Evolutionary conservation across 1,140 invertebrate species (phyloP).

Genomic region (Lerema accius): DNA sequence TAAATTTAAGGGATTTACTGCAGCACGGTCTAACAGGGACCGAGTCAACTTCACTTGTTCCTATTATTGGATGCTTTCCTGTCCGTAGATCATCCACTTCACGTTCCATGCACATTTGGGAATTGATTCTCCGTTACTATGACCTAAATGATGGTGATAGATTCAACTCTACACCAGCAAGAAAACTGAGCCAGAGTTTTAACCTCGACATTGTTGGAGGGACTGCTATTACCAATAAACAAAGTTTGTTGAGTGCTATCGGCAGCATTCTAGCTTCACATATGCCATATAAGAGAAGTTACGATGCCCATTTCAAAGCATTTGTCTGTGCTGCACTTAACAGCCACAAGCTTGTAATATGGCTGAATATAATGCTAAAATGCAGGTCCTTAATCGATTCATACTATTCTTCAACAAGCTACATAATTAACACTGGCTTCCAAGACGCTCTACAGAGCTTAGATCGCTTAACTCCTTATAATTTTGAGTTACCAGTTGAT

Average conservation of each 20-base stretch:
- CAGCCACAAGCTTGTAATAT: slow-evolving; percentile 94
- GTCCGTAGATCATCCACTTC: slow-evolving; percentile 83
- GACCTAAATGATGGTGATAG: slow-evolving; percentile 82
- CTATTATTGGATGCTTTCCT: slow-evolving; percentile 95
- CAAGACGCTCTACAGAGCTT: slow-evolving; percentile 96
- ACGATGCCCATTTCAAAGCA: slow-evolving; percentile 98
- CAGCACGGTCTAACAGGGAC: slow-evolving; percentile 94
- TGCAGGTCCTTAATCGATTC: slow-evolving; percentile 93
- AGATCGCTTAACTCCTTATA: slow-evolving; percentile 92
- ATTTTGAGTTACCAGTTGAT: slow-evolving; percentile 97
- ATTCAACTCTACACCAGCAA: slow-evolving; percentile 96
- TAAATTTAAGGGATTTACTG: slow-evolving; percentile 94
- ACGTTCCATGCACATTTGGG: slow-evolving; percentile 80
- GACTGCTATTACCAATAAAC: slow-evolving; percentile 94
- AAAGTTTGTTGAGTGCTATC: slow-evolving; percentile 94
- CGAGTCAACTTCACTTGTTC: slow-evolving; percentile 91
- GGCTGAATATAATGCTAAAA: slow-evolving; percentile 96
- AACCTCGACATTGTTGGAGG: slow-evolving; percentile 96
- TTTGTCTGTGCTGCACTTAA: slow-evolving; percentile 98
- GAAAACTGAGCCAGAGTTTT: slow-evolving; percentile 98
- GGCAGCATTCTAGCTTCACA: slow-evolving; percentile 96
- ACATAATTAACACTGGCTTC: slow-evolving; percentile 97
- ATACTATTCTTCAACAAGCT: slow-evolving; percentile 97
- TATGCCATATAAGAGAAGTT: slow-evolving; percentile 95
- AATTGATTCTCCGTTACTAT: slow-evolving; percentile 73